phyloP scores from a whole-genome alignment of 1,140 invertebrate species.

The Acyrthosiphon pisum region DNA sequence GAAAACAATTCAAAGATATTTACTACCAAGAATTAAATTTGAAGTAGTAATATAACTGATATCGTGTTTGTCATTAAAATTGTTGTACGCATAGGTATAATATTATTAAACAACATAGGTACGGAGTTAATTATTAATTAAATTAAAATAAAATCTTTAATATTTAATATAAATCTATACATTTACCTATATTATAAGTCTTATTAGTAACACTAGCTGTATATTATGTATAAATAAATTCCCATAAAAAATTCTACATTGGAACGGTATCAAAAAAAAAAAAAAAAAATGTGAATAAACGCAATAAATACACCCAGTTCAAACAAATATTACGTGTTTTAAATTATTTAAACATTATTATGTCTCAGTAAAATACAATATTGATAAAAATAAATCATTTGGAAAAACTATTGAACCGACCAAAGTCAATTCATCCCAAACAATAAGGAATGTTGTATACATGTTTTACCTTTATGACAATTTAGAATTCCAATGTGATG shows the following conservation, averaged over 20 bases:
- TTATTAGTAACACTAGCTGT: neutral
- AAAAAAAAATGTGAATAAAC: neutral
- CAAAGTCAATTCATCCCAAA: neutral
- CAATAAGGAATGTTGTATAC: neutral
- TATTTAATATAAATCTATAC: neutral
- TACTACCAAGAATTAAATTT: too few relatives aligned
- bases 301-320: neutral
- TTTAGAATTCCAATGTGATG: neutral
- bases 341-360: neutral
- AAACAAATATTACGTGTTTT: neutral
- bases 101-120: too few relatives aligned
- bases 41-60: too few relatives aligned
- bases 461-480: neutral
- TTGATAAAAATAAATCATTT: neutral
- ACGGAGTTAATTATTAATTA: too few relatives aligned
- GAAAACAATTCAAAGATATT: too few relatives aligned
- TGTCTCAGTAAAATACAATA: neutral
- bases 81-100: too few relatives aligned
- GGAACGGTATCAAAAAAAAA: too few relatives aligned
- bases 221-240: neutral
- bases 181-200: neutral
- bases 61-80: too few relatives aligned
- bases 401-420: neutral
- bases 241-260: neutral
- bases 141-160: neutral